Percentiles rank a stretch among this genome's conserved stretches.
Evolutionary conservation across 2,888 invertebrate species (phyloP).

Genomic region (Lymantria dispar): DNA sequence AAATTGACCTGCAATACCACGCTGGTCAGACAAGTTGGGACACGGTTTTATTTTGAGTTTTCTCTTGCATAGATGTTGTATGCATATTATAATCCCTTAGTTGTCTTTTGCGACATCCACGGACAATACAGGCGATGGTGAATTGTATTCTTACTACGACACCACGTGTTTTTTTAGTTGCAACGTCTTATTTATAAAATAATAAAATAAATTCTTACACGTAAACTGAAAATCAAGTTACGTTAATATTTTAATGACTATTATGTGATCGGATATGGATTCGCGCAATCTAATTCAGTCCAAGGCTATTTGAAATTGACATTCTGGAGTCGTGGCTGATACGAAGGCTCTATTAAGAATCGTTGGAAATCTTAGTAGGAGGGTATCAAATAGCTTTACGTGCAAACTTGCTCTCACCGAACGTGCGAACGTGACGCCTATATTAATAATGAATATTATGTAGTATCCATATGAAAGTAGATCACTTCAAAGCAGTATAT

Average conservation of each 20-base stretch:
- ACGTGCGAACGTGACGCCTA: conserved; percentile 13
- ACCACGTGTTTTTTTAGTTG: too few species aligned
- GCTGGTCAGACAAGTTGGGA: too few species aligned
- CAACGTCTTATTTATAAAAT: too few species aligned
- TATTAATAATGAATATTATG: conserved; percentile 15
- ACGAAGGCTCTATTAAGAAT: conserved; percentile 5
- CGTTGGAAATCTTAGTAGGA: conserved; percentile 18
- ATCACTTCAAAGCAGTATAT: not conserved
- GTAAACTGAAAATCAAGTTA: too few species aligned
- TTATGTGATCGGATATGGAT: not conserved
- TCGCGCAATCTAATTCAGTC: not conserved
- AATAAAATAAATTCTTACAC: too few species aligned
- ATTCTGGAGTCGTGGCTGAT: conserved; percentile 4
- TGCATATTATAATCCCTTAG: too few species aligned
- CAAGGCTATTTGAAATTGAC: conserved; percentile 4
- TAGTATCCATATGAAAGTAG: not conserved
- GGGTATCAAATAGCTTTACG: not conserved
- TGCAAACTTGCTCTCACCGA: not conserved
- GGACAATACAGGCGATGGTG: too few species aligned
- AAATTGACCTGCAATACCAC: too few species aligned
- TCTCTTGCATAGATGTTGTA: too few species aligned
- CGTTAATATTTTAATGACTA: not conserved
- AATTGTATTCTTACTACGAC: too few species aligned
- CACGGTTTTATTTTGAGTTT: too few species aligned
- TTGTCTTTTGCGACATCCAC: too few species aligned